Percentiles rank a stretch among this genome's conserved stretches.
phyloP scores from a whole-genome alignment of 2,113 vertebrate genomes.

The Zosterops japonicus region DNA sequence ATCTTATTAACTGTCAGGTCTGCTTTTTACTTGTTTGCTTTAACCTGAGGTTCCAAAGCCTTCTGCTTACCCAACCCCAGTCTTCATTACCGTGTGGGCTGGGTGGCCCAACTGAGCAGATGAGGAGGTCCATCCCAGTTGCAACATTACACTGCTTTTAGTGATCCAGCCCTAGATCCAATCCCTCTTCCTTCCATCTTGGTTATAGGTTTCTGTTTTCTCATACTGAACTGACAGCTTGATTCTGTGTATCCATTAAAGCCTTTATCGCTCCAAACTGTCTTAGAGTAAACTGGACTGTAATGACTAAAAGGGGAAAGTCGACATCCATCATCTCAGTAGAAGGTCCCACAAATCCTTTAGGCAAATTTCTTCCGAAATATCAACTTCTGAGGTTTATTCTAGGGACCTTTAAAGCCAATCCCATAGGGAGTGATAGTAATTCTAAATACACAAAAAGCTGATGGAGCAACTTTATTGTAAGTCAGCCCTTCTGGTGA shows the following conservation, averaged over 20 bases:
- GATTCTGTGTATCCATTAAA: background rate
- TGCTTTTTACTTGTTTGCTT: background rate
- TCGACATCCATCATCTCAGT: background rate
- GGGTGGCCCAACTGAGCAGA: background rate
- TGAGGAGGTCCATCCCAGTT: background rate
- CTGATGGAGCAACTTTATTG: background rate
- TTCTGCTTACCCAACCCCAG: background rate
- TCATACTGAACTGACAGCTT: background rate
- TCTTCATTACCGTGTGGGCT: background rate
- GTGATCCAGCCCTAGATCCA: background rate
- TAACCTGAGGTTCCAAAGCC: background rate
- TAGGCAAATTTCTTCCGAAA: background rate
- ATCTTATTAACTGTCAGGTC: background rate
- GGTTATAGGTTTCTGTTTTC: background rate
- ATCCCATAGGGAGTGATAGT: fast-evolving
- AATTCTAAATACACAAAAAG: background rate
- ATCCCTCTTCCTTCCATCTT: background rate
- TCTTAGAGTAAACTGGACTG: background rate
- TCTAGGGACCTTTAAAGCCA: background rate
- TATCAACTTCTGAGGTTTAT: background rate
- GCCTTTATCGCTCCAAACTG: background rate
- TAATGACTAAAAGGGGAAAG: background rate
- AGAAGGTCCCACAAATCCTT: background rate
- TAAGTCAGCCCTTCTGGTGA: background rate
- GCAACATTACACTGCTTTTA: background rate